These are phyloP conservation scores for Bombus difficillimus DNA, from an alignment of 1,140 invertebrate species.

Conservation along the genomic window DNA sequence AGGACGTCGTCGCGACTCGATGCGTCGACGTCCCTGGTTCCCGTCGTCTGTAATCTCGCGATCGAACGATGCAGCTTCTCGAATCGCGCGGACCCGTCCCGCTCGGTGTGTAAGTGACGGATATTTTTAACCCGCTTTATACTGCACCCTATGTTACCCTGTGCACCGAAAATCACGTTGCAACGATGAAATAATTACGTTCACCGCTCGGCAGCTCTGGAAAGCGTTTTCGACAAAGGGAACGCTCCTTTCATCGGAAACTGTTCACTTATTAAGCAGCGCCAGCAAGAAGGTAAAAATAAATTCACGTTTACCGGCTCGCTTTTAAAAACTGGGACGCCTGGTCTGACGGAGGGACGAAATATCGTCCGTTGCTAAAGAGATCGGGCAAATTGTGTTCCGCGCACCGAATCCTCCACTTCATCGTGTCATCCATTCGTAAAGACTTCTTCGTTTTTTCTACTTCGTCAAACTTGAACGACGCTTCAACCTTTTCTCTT, in stretches of 20 bases:
- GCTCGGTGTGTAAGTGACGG: not conserved
- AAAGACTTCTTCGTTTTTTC: not conserved
- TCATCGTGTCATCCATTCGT: not conserved
- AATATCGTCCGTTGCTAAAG: not conserved
- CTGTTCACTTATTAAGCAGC: constrained; percentile 28
- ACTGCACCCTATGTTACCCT: not conserved
- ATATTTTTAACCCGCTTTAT: not conserved
- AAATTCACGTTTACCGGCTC: constrained; percentile 32
- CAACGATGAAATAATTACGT: constrained; percentile 6
- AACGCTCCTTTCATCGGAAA: constrained; percentile 9
- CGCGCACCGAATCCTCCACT: not conserved
- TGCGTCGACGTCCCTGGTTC: not conserved
- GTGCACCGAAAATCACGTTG: not conserved
- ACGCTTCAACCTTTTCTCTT: not conserved
- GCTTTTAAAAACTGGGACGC: constrained; percentile 38
- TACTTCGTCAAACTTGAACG: not conserved
- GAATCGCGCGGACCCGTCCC: not conserved
- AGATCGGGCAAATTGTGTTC: constrained; percentile 11
- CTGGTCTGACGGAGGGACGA: not conserved
- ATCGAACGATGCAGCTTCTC: constrained; percentile 7
- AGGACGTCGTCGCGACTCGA: not conserved
- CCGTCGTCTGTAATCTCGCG: not conserved
- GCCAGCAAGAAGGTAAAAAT: constrained; percentile 45
- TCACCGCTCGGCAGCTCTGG: not conserved
- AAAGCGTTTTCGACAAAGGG: not conserved